A percentile compares a stretch with the other conserved stretches of the same genome.
Evolutionary conservation across 2,797 vertebrate species (phyloP).

Genomic region (Poeciliopsis infans): DNA sequence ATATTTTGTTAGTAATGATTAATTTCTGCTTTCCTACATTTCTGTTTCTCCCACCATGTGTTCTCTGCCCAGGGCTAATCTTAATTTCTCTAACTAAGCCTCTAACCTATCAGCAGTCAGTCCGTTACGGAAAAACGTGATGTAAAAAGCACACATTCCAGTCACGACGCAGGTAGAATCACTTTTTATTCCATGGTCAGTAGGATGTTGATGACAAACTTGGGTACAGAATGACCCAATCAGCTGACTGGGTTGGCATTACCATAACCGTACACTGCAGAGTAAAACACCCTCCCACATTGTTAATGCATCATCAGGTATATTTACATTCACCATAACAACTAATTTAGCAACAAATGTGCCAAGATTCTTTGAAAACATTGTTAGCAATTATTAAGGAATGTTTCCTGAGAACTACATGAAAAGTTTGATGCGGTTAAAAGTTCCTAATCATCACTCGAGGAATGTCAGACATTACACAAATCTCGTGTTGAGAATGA

Average conservation of each 20-base stretch:
- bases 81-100: background rate
- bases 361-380: background rate
- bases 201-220: conserved; percentile 7
- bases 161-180: background rate
- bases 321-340: background rate
- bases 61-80: background rate
- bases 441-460: conserved; percentile 3
- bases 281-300: background rate
- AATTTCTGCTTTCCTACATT: background rate
- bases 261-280: conserved; percentile 8
- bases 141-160: conserved; percentile 7
- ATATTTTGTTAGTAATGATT: background rate
- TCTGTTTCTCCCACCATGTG: background rate
- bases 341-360: background rate
- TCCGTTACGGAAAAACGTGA: background rate
- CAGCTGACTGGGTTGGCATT: background rate
- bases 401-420: conserved; percentile 32
- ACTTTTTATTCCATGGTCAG: conserved; percentile 55
- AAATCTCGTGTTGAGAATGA: background rate
- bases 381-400: conserved; percentile 25
- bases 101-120: background rate
- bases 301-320: conserved; percentile 5
- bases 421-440: background rate
- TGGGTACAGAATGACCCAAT: conserved; percentile 22
- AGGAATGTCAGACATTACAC: background rate